Conservation (phyloP, 2,797 vertebrate genomes). For the Lithobates pipiens region DNA sequence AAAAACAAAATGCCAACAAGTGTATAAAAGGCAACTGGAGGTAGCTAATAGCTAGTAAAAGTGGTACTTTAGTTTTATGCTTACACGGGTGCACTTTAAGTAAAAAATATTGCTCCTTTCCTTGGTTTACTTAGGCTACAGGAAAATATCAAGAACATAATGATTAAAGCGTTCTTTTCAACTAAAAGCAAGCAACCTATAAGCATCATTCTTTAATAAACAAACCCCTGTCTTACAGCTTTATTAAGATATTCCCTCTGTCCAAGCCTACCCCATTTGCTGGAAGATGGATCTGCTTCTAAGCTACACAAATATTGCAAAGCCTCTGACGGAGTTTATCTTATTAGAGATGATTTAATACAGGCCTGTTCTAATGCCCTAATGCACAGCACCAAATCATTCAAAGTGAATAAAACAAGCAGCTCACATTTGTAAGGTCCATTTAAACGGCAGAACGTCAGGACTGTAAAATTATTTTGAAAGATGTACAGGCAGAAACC, state of each 20-base stretch:
- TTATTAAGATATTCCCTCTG: slow-evolving; percentile 15
- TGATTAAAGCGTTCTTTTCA: not conserved
- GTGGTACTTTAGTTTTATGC: too few relatives aligned
- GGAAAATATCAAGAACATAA: not conserved
- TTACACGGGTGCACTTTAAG: not conserved
- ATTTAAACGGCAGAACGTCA: slow-evolving; percentile 43
- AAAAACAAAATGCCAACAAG: too few relatives aligned
- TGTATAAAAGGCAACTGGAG: too few relatives aligned
- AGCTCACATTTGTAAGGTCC: slow-evolving; percentile 55
- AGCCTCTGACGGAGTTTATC: slow-evolving; percentile 52
- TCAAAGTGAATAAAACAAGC: slow-evolving; percentile 52
- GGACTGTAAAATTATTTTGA: slow-evolving; percentile 58
- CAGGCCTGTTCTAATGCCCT: slow-evolving; percentile 54
- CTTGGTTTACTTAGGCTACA: not conserved
- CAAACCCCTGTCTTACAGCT: not conserved
- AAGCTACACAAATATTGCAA: slow-evolving; percentile 13
- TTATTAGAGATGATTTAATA: slow-evolving; percentile 62
- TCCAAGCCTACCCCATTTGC: slow-evolving; percentile 24
- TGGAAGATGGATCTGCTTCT: slow-evolving; percentile 47
- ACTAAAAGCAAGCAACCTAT: not conserved
- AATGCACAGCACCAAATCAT: slow-evolving; percentile 60
- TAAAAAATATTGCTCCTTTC: not conserved
- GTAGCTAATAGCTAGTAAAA: too few relatives aligned
- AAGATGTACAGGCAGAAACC: slow-evolving; percentile 51
- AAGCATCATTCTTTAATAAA: slow-evolving; percentile 2